Evolutionary conservation across 64 coral and sea anemone species (phyloP), one percentile per base, ranked within the genome.

Genomic region (Astreopora myriophthalma): DNA sequence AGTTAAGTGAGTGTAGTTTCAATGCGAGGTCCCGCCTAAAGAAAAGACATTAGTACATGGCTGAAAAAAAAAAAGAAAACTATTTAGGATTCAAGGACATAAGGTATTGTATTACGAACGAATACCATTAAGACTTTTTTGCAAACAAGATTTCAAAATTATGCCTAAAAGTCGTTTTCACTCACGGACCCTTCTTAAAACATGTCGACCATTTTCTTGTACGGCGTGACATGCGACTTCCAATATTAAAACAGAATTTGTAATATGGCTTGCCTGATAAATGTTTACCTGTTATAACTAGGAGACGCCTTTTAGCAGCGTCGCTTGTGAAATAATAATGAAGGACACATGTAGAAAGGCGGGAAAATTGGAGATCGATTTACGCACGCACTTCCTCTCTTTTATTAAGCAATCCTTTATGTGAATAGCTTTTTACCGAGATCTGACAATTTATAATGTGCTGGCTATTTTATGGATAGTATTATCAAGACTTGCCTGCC

Each of bases 251-350:
- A 73, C 33, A 73, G 37, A 73, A 73, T 73, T 34, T 62, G 76
- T 80, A 30, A 55, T 80, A 60, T 79, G 33, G 75, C 88, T 71
- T 90, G 55, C 58, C 80, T 85, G 49, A 86, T 85, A 74, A 94
- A 90, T 91, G 91, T 96, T 94, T 89, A 73, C 64, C 95, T 42
- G 26, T 13, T 26, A 52, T 75, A 80, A 93, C 87, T 90, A 96
- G 90, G 75, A 87, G 39, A 89, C 86, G 73, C 69, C 87, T 94
- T 93, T 96, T 96, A 94, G 73, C 87, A 90, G 80, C 85, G 66
- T 66, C 76, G 71, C 74, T 68, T 76, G 74, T 77, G n/a, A n/a
- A n/a, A n/a, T n/a, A 88, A 92, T 78, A 96, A 92, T 85, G 52
- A 19, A 19, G 25, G 26, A 73, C n/a, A 57, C 66, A 83, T 57